A percentile compares a stretch with the other conserved stretches of the same genome.
phyloP scores from a whole-genome alignment of 2,113 vertebrate species.

The Okapia johnstoni region DNA sequence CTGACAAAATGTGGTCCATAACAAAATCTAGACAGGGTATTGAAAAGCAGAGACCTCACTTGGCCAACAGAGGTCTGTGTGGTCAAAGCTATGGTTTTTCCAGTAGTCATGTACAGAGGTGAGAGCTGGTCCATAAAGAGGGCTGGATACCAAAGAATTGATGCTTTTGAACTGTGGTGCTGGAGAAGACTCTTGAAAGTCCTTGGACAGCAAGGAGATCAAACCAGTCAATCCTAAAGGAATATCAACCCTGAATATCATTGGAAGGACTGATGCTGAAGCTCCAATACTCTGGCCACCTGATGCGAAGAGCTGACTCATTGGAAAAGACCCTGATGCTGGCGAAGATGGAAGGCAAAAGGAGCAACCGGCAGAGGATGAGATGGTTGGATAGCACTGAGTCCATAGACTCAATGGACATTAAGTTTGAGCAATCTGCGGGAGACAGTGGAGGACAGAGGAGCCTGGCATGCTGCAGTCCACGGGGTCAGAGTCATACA shows the following conservation, averaged over 20 bases:
- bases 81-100: background rate
- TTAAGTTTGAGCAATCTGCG: background rate
- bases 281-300: background rate
- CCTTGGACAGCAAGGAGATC: background rate
- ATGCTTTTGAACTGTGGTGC: background rate
- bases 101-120: background rate
- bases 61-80: background rate
- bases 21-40: background rate
- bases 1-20: background rate
- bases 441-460: background rate
- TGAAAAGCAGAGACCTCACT: background rate
- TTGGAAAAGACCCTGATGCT: background rate
- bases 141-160: background rate
- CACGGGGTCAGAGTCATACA: rapidly evolving
- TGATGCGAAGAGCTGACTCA: background rate
- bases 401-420: background rate
- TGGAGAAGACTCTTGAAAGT: background rate
- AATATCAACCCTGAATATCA: background rate
- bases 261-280: background rate
- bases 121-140: background rate
- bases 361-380: background rate
- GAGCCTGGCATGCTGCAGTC: background rate
- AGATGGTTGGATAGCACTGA: background rate
- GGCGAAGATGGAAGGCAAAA: background rate
- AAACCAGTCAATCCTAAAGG: background rate